Evolutionary conservation across 2,113 vertebrate species (phyloP).

Genomic region (Rhynchomys soricoides): DNA sequence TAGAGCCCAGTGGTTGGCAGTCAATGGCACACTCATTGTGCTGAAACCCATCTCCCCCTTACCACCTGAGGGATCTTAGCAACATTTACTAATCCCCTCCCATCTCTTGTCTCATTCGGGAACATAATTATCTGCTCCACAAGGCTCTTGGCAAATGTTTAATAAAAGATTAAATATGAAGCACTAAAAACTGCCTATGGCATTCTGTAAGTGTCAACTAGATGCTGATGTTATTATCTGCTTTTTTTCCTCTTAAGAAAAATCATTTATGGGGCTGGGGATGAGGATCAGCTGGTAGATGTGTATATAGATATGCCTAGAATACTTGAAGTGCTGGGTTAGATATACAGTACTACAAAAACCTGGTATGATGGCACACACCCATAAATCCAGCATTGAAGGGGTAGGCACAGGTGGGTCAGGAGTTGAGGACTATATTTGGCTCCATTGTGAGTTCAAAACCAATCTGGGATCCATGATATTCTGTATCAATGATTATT

Average conservation of each 20-base stretch:
- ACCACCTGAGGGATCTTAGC: no score
- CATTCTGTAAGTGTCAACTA: not conserved
- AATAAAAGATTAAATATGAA: not conserved
- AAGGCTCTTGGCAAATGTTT: not conserved
- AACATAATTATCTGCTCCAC: not conserved
- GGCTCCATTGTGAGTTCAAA: no score
- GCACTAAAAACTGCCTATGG: not conserved
- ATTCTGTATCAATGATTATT: not conserved
- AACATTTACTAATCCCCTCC: not conserved
- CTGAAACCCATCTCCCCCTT: not conserved
- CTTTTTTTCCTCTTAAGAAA: not conserved
- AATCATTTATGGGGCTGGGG: not conserved
- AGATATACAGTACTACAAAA: not conserved
- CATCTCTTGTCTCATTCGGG: not conserved
- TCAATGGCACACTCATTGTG: not conserved
- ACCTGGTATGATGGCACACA: no score
- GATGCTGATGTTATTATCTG: not conserved
- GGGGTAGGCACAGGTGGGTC: no score
- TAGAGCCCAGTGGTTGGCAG: no score
- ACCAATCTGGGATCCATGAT: no score
- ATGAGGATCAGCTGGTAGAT: not conserved
- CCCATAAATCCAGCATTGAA: not conserved
- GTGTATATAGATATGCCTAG: not conserved
- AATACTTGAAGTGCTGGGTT: no score
- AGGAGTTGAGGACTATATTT: not conserved